Percentiles rank a stretch among this genome's conserved stretches.
Conservation (phyloP, 2,888 invertebrate genomes). For the Periphyllus acericola region DNA sequence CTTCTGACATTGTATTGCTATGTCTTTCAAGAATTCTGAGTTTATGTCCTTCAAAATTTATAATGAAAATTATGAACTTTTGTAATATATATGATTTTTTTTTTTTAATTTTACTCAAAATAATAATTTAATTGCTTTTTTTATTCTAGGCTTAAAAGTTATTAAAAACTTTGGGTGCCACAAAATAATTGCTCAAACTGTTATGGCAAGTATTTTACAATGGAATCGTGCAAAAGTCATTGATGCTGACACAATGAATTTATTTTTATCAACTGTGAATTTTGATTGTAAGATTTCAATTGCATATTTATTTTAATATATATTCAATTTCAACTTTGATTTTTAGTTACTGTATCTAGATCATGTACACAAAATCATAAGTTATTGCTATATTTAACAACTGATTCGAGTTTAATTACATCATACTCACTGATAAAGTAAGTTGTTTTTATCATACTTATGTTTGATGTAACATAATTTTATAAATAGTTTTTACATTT, state of each 20-base stretch:
- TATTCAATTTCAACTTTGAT: not conserved
- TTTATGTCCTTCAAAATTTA: slow-evolving; percentile 39
- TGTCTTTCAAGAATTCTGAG: slow-evolving; percentile 11
- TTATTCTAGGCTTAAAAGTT: slow-evolving; percentile 27
- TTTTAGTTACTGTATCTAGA: slow-evolving; percentile 3
- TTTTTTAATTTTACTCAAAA: not conserved
- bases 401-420: slow-evolving; percentile 34
- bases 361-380: slow-evolving; percentile 27
- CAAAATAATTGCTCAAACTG: slow-evolving; percentile 42
- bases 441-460: not conserved
- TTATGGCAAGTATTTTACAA: slow-evolving; percentile 43
- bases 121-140: not conserved
- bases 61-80: slow-evolving; percentile 29
- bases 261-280: slow-evolving; percentile 18
- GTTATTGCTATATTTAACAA: slow-evolving; percentile 28
- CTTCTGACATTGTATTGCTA: slow-evolving; percentile 37
- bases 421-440: slow-evolving; percentile 22
- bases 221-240: slow-evolving; percentile 48
- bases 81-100: slow-evolving; percentile 26
- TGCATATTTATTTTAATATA: not conserved
- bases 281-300: slow-evolving; percentile 17
- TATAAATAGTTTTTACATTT: not conserved
- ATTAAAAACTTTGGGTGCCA: slow-evolving; percentile 50
- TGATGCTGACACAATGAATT: not conserved
- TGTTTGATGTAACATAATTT: not conserved